Conservation (phyloP, 2,888 invertebrate genomes). For the Drosophila demipolita region DNA sequence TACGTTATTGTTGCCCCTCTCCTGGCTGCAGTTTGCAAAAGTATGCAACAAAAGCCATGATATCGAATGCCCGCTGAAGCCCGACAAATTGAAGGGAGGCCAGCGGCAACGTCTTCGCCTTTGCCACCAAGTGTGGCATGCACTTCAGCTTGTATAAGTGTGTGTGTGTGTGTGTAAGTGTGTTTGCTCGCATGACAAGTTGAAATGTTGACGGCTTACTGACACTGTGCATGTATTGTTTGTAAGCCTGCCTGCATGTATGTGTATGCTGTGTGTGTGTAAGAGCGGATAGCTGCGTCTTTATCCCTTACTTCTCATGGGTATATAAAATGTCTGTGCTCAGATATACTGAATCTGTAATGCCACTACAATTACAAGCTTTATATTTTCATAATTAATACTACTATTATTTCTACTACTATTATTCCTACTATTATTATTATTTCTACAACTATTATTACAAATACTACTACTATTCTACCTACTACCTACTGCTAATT, state of each 20-base stretch:
- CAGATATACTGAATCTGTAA: not conserved
- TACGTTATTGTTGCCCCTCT: constrained; percentile 49
- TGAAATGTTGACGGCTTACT: constrained; percentile 78
- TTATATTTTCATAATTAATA: too few species aligned
- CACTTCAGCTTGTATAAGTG: not conserved
- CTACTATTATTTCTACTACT: not conserved
- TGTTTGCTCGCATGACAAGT: constrained; percentile 74
- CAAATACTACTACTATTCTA: not conserved
- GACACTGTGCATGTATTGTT: constrained; percentile 54
- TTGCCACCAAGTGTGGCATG: constrained; percentile 10
- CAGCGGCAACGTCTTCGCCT: constrained; percentile 61
- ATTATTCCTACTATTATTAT: not conserved
- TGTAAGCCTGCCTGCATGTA: constrained; percentile 9
- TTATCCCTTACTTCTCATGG: not conserved
- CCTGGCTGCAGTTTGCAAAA: constrained; percentile 24
- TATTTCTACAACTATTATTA: too few species aligned
- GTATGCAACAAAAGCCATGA: constrained; percentile 68
- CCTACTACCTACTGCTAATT: not conserved
- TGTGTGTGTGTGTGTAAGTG: constrained; percentile 26
- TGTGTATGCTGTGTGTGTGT: constrained; percentile 29
- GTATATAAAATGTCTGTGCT: not conserved
- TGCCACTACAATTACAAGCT: not conserved
- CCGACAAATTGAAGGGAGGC: constrained; percentile 76
- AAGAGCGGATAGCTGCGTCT: constrained; percentile 37
- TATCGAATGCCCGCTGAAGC: constrained; percentile 63